Percentiles rank a stretch among this genome's conserved stretches.
Evolutionary conservation across 2,113 vertebrate species (phyloP).

Genomic region (Puntigrus tetrazona): DNA sequence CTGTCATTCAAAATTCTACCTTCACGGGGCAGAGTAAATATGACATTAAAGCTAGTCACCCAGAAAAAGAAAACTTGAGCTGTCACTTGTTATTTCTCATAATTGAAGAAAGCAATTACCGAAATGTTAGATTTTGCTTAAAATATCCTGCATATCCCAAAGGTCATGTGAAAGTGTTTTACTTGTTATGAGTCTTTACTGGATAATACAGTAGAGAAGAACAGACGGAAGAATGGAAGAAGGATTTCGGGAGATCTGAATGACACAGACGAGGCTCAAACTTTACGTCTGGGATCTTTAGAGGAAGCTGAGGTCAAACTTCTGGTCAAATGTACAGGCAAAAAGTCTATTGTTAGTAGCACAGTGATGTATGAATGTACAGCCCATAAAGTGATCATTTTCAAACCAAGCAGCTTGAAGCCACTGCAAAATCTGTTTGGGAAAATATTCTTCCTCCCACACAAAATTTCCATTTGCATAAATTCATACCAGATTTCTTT

Average conservation of each 20-base stretch:
- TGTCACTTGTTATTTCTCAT: slow-evolving; percentile 18
- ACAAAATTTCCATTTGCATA: neutral
- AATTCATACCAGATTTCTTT: neutral
- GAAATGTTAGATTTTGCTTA: neutral
- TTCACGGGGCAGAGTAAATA: neutral
- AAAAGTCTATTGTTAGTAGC: neutral
- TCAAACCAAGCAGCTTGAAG: neutral
- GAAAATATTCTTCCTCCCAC: neutral
- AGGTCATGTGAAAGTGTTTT: neutral
- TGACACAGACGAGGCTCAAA: too few relatives aligned
- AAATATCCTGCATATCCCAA: neutral
- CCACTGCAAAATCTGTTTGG: neutral
- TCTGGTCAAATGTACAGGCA: neutral
- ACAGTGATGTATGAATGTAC: neutral
- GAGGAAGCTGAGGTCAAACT: neutral
- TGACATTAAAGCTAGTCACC: slow-evolving; percentile 6
- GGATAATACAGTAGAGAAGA: too few relatives aligned
- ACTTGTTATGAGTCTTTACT: neutral
- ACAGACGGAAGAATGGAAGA: too few relatives aligned
- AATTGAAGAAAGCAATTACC: neutral
- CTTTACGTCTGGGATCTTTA: neutral
- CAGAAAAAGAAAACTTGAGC: neutral
- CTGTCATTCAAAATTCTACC: slow-evolving; percentile 20
- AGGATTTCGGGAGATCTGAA: neutral
- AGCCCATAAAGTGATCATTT: too few relatives aligned